A percentile compares a stretch with the other conserved stretches of the same genome.
Conservation (phyloP, 2,113 vertebrate species). For the Pelodiscus sinensis region DNA sequence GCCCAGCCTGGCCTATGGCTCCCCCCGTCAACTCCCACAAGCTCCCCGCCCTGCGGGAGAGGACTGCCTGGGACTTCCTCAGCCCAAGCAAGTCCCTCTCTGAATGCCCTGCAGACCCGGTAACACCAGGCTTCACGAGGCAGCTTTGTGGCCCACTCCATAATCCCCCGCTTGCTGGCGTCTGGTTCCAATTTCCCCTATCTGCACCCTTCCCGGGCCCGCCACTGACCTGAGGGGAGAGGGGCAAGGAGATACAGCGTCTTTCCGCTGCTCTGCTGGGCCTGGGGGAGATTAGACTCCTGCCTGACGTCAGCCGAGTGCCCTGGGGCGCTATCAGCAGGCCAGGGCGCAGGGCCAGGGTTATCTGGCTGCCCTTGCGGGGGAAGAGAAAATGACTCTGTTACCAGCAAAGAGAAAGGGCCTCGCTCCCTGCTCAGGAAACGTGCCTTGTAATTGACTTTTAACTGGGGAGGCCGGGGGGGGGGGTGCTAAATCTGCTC, state of each 20-base stretch:
- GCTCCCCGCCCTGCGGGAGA: no score
- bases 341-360: accelerated
- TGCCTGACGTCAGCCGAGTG: accelerated
- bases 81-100: background rate
- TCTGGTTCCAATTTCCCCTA: background rate
- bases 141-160: background rate
- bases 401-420: background rate
- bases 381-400: background rate
- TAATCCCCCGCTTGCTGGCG: background rate
- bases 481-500: accelerated
- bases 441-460: background rate
- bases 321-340: background rate
- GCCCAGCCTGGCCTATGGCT: background rate
- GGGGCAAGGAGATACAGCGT: accelerated
- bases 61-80: background rate
- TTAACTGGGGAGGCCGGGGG: accelerated
- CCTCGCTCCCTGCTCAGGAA: background rate
- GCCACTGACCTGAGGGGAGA: background rate
- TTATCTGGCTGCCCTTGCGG: conserved; percentile 25
- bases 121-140: accelerated
- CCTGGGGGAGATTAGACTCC: background rate
- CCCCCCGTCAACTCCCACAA: background rate
- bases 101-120: background rate
- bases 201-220: background rate
- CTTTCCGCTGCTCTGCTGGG: accelerated